Base-by-base conservation (phyloP, 2,797 vertebrate genomes). In the Mareca penelope region DNA sequence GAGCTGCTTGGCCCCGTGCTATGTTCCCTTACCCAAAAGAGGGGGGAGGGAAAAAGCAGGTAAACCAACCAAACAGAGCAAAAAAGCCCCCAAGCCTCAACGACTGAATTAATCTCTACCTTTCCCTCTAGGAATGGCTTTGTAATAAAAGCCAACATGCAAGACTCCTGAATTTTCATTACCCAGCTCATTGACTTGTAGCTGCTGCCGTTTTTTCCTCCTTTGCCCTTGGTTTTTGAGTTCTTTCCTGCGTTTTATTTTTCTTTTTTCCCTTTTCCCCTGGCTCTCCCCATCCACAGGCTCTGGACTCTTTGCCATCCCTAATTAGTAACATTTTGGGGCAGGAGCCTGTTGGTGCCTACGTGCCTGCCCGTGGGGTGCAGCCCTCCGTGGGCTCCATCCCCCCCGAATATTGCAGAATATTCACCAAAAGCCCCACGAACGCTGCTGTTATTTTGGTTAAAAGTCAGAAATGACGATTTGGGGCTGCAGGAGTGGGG, bases 151-250 rank as follows among this genome's bases (percentile, higher is more conserved):
- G 31, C 85, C 14, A 79, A 90, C 90, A 80, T 1, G 18, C 50
- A 7, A 33, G 15, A 86, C 87, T 93, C 79, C 87, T 91, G 95
- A 71, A 94, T 94, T 95, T 94, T 96, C 95, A 96, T 96, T 96
- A 96, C 81, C 84, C 93, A 89, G 96, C 72, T 95, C 96, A 95
- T 88, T 96, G 96, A 59, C 93, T 95, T 96, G 95, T 37, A 89
- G 87, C 94, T 85, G 60, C 71, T 0, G 7, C 21, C 15, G 59
- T 55, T 42, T 42, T 69, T 33, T 46, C 53, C 39, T 82, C 64
- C 40, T 89, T 89, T 89, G 9, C 63, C n/a, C 73, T 92, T 68
- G n/a, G 31, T 50, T 42, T 46, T 84, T 56, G 60, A 90, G 46
- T 44, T 71, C 60, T 90, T 86, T 71, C 24, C 81, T 91, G 52